Base-by-base conservation (phyloP, 2,797 vertebrate species). In the Myotis planiceps region DNA sequence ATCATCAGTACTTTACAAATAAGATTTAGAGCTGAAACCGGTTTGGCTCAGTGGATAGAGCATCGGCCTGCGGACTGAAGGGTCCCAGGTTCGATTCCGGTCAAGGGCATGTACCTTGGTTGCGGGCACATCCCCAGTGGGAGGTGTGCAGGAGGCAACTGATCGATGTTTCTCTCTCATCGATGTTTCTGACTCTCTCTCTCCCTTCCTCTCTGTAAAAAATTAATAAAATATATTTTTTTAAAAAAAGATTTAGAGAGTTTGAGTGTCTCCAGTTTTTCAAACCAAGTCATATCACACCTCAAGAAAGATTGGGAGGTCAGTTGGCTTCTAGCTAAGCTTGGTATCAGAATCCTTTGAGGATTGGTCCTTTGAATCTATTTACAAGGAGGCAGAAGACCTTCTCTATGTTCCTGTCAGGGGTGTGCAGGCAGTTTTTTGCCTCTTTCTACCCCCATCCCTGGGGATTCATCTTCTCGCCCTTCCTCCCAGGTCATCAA, bases 401-500 rank as follows among this genome's bases (percentile, higher is more conserved):
- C 63, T 49, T 9, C 2, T 23, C 15, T 87, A 16, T 13, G 32
- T 88, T 66, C 47, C 42, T n/a, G n/a, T 55, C 42, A 27, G 69
- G 68, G 23, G 2, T 15, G 8, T 69, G 47, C 3, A 32, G 32
- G 19, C 27, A 49, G 27, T 65, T 69, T 16, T 15, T 55, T 49
- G 16, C n/a, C 29, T 69, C 53, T 68, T 69, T 86, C 47, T 72
- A 45, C 4, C 45, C 45, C 55, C 29, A 19, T 60, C 16, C n/a
- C 47, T 80, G 25, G 42, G 5, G 65, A 53, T 27, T 80, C 79
- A 76, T 34, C 8, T 68, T 85, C 34, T 53, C 13, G 37, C 27
- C 8, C n/a, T 84, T 78, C 84, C 90, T 86, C 32, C 79, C 98
- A 99, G 99, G 97, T 99, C 95, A 98, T 99, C 92, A 99, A 99